phyloP scores from a whole-genome alignment of 2,113 vertebrate genomes.

The Hipposideros armiger region DNA sequence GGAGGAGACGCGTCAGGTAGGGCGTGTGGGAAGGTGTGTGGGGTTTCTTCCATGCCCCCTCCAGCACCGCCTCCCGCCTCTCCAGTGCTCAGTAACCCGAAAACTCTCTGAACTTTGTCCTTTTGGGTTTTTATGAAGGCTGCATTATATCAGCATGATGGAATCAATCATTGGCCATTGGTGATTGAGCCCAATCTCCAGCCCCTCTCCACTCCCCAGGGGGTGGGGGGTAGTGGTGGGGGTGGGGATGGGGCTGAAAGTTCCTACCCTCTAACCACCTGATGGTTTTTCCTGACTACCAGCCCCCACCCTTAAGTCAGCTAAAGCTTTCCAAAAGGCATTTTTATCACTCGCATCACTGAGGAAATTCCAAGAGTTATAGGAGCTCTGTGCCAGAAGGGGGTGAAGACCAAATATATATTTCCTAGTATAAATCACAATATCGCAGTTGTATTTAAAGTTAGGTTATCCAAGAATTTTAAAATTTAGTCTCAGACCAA shows the following conservation, averaged over 20 bases:
- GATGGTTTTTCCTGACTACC: not conserved
- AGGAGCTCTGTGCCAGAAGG: no score
- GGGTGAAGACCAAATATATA: no score
- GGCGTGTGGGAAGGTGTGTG: no score
- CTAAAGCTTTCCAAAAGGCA: not conserved
- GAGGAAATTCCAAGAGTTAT: no score
- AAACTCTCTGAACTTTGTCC: not conserved
- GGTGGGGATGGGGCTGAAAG: not conserved
- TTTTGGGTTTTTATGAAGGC: not conserved
- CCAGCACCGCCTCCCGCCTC: no score
- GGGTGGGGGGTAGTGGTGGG: not conserved
- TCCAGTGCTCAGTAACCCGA: not conserved
- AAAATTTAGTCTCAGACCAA: not conserved
- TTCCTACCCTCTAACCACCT: not conserved
- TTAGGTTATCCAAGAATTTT: not conserved
- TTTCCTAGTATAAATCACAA: not conserved
- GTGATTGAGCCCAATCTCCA: not conserved
- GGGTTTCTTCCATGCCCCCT: no score
- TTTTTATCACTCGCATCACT: not conserved
- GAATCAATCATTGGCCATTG: not conserved
- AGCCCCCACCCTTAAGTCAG: not conserved
- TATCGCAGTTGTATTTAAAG: not conserved
- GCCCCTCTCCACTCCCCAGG: not conserved
- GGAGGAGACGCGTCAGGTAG: no score
- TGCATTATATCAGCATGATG: fast-evolving